phyloP scores from a whole-genome alignment of 2,797 vertebrate species.

The Leucoraja ocellata region DNA sequence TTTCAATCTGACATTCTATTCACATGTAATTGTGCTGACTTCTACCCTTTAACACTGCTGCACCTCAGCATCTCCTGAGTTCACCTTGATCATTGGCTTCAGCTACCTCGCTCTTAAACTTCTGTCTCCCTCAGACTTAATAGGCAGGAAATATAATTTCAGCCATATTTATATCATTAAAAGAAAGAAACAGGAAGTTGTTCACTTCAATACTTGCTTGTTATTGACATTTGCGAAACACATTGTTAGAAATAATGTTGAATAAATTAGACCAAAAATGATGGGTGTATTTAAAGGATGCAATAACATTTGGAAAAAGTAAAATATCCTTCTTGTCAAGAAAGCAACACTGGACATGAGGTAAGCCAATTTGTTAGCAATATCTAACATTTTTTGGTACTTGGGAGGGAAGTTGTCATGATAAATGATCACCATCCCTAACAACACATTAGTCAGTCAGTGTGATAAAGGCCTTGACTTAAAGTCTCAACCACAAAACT shows the following conservation, averaged over 20 bases:
- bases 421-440: no score
- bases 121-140: background rate
- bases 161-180: background rate
- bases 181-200: background rate
- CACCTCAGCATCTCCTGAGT: background rate
- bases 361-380: background rate
- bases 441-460: no score
- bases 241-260: background rate
- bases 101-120: background rate
- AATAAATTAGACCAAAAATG: background rate
- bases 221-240: background rate
- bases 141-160: background rate
- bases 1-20: background rate
- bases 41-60: background rate
- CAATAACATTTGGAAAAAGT: background rate
- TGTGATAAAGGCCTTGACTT: no score
- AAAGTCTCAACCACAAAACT: no score
- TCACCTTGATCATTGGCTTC: background rate
- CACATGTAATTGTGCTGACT: background rate
- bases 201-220: background rate
- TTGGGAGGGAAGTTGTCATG: background rate
- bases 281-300: background rate
- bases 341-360: background rate
- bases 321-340: background rate
- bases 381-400: background rate